Evolutionary conservation across 2,888 invertebrate genomes (phyloP).

Genomic region (Peribatodes rhomboidaria): DNA sequence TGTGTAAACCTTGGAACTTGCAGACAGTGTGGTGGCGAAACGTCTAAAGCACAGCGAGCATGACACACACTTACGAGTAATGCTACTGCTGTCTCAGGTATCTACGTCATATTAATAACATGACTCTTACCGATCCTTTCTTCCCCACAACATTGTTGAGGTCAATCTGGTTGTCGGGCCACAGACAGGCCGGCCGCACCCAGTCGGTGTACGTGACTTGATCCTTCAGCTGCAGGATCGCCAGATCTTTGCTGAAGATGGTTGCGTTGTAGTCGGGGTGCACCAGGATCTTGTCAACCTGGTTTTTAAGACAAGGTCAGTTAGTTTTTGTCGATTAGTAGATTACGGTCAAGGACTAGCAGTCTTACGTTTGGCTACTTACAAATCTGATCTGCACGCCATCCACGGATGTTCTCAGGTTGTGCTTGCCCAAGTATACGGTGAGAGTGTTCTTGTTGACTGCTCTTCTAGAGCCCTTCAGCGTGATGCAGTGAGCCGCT

Average conservation of each 20-base stretch:
- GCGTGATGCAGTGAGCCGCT: conserved; percentile 89
- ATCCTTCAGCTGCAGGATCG: conserved; percentile 83
- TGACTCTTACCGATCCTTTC: conserved; percentile 78
- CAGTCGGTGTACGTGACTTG: conserved; percentile 80
- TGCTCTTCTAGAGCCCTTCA: conserved; percentile 69
- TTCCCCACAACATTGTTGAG: conserved; percentile 77
- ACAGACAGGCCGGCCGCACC: conserved; percentile 88
- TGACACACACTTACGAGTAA: too few relatives aligned
- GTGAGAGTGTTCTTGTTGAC: conserved; percentile 81
- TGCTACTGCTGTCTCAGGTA: neutral
- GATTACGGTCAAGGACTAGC: neutral
- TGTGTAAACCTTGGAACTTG: too few relatives aligned
- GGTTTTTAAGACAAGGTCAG: conserved; percentile 36
- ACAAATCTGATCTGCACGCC: conserved; percentile 81
- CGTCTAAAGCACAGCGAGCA: too few relatives aligned
- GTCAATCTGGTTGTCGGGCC: conserved; percentile 78
- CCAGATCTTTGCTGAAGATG: conserved; percentile 85
- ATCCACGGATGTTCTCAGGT: conserved; percentile 78
- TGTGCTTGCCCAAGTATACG: conserved; percentile 80
- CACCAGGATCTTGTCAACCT: conserved; percentile 79
- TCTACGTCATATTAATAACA: neutral
- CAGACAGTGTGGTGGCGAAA: too few relatives aligned
- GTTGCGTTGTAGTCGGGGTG: conserved; percentile 86
- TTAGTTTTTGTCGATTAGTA: neutral
- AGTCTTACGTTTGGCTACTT: conserved; percentile 47